Conservation (phyloP, 1,140 invertebrate species). For the Capitella teleta region DNA sequence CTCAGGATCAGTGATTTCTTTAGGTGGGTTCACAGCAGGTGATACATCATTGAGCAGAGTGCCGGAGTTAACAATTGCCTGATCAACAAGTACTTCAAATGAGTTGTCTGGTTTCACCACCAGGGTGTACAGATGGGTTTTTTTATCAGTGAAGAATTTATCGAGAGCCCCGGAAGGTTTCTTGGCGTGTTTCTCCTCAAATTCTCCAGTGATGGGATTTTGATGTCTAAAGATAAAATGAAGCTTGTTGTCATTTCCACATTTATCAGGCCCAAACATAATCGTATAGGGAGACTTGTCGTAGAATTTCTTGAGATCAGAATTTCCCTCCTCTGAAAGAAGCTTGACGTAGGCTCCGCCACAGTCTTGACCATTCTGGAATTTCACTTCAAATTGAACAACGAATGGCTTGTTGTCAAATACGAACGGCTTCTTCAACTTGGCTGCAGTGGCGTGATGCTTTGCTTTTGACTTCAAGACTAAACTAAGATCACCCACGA, state of each 20-base stretch:
- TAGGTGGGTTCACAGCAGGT: conserved; percentile 87
- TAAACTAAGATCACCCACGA: conserved; percentile 75
- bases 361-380: conserved; percentile 93
- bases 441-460: conserved; percentile 85
- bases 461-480: conserved; percentile 72
- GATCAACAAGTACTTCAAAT: conserved; percentile 54
- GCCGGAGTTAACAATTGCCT: conserved; percentile 67
- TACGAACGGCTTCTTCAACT: conserved; percentile 66
- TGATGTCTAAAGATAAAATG: conserved; percentile 96
- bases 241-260: conserved; percentile 87
- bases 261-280: conserved; percentile 99
- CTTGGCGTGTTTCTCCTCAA: conserved; percentile 64
- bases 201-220: conserved; percentile 80
- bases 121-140: conserved; percentile 88
- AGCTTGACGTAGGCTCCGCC: conserved; percentile 97
- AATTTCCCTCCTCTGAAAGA: conserved; percentile 51
- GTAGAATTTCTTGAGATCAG: conserved; percentile 71
- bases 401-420: conserved; percentile 78
- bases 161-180: conserved; percentile 75
- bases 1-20: conserved; percentile 87
- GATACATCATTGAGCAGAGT: conserved; percentile 68
- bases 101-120: conserved; percentile 79
- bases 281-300: conserved; percentile 96
- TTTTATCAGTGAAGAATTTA: conserved; percentile 85
- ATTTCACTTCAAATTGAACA: conserved; percentile 62